These are phyloP conservation scores for Hippopotamus amphibius DNA, from an alignment of 2,113 vertebrate genomes.

Conservation along the genomic window DNA sequence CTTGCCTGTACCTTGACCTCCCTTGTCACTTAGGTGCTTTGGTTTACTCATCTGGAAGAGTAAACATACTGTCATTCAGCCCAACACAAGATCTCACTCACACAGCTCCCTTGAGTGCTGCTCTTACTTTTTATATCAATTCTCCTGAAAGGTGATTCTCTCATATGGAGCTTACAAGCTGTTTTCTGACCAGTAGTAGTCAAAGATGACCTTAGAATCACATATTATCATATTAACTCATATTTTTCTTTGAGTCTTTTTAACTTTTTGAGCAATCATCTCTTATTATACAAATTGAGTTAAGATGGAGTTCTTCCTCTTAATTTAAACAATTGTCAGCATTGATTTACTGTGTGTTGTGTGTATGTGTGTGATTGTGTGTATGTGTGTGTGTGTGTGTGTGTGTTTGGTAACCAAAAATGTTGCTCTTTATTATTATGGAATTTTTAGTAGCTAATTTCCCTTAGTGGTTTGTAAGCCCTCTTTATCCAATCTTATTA, in stretches of 20 bases:
- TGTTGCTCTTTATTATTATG: background rate
- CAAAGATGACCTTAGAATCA: background rate
- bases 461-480: background rate
- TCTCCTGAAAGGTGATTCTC: background rate
- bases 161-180: background rate
- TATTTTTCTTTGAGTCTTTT: background rate
- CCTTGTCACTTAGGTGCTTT: background rate
- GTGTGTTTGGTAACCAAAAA: background rate
- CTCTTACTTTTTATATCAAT: background rate
- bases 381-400: background rate
- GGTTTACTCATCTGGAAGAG: background rate
- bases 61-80: background rate
- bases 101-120: background rate
- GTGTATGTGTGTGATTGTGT: accelerated
- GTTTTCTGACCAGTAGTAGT: background rate
- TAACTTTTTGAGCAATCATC: background rate
- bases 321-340: background rate
- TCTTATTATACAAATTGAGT: background rate
- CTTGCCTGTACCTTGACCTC: accelerated
- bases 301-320: background rate
- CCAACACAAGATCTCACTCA: background rate
- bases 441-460: background rate
- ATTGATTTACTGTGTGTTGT: background rate
- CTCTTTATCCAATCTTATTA: background rate
- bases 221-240: background rate